phyloP scores from a whole-genome alignment of 2,888 invertebrate species.

The Labia minor region DNA sequence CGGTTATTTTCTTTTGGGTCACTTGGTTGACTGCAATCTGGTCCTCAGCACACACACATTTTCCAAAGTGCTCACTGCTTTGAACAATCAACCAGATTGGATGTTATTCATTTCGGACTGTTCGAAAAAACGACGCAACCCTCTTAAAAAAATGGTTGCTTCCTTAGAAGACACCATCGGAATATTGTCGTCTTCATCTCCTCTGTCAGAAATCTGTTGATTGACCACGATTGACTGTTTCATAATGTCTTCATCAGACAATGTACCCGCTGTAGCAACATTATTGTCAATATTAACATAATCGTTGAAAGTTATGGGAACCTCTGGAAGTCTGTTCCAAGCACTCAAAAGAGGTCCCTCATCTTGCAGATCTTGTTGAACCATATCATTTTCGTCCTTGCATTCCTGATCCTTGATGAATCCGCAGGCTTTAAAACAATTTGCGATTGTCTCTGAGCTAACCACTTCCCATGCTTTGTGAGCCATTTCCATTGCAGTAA shows the following conservation, averaged over 20 bases:
- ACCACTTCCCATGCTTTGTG: neutral
- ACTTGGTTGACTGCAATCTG: slow-evolving; percentile 2
- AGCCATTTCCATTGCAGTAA: neutral
- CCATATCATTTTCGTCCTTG: neutral
- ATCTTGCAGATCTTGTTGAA: neutral
- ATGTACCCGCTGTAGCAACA: slow-evolving; percentile 3
- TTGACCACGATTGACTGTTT: slow-evolving; percentile 5
- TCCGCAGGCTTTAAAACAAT: neutral
- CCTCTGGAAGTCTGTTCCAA: slow-evolving; percentile 13
- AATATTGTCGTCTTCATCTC: neutral
- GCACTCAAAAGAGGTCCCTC: neutral
- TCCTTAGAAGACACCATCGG: neutral
- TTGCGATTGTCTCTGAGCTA: slow-evolving; percentile 4
- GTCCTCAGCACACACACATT: slow-evolving; percentile 1
- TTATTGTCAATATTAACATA: slow-evolving; percentile 13
- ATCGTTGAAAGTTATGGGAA: slow-evolving; percentile 5
- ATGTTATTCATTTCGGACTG: no score
- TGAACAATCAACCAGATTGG: no score
- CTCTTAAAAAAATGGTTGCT: slow-evolving; percentile 5
- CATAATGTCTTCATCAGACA: no score
- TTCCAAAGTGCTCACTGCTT: slow-evolving; percentile 13
- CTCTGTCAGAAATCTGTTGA: slow-evolving; percentile 5
- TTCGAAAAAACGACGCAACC: no score
- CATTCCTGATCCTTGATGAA: neutral
- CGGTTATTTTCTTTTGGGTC: slow-evolving; percentile 1